A percentile compares a stretch with the other conserved stretches of the same genome.
phyloP scores from a whole-genome alignment of 2,888 invertebrate genomes.

The Chrysodeixis includens region DNA sequence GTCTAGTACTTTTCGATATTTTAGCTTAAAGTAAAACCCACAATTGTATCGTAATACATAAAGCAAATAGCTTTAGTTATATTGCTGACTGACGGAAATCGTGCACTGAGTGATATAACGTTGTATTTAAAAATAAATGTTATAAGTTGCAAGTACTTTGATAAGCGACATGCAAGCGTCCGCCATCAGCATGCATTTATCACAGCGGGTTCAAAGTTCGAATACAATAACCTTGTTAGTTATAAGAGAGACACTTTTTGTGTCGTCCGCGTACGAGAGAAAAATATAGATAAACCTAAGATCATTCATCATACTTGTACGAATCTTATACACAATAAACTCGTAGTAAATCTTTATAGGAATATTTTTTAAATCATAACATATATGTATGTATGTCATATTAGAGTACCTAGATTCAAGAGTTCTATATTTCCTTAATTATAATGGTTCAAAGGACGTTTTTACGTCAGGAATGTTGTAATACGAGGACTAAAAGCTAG shows the following conservation, averaged over 20 bases:
- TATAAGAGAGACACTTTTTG: conserved; percentile 60
- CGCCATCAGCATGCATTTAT: conserved; percentile 75
- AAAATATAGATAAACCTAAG: conserved; percentile 34
- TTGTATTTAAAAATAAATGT: conserved; percentile 8
- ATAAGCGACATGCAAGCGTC: conserved; percentile 78
- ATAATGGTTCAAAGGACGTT: conserved; percentile 27
- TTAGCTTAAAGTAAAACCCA: background rate
- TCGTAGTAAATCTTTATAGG: background rate
- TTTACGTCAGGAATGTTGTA: conserved; percentile 57
- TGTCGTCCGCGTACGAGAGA: conserved; percentile 14
- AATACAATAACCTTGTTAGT: conserved; percentile 71
- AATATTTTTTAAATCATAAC: background rate
- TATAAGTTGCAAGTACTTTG: conserved; percentile 44
- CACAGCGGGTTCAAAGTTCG: conserved; percentile 81
- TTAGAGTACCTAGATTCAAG: background rate
- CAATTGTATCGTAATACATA: background rate
- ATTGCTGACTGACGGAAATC: background rate
- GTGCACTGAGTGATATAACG: background rate
- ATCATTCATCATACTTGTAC: conserved; percentile 20
- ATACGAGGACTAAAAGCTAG: conserved; percentile 64
- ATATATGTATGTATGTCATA: conserved; percentile 6
- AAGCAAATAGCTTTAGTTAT: background rate
- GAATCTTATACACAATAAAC: background rate
- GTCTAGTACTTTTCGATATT: too few relatives aligned
- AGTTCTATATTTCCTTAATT: conserved; percentile 17